A percentile compares a stretch with the other conserved stretches of the same genome.
Evolutionary conservation across 2,888 invertebrate genomes (phyloP).

Genomic region (Aphelenchoides bicaudatus): DNA sequence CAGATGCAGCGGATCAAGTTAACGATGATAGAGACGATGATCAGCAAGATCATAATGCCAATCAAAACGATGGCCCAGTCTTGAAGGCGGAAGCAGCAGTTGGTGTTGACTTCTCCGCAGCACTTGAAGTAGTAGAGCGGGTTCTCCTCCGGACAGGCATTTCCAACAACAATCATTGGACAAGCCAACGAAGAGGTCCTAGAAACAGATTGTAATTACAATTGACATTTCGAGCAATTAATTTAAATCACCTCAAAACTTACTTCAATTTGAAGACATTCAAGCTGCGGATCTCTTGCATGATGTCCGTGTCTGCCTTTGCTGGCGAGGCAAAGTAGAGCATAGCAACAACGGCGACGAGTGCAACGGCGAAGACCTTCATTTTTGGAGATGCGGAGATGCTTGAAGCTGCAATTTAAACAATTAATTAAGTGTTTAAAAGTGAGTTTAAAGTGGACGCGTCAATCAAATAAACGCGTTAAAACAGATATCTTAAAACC

Average conservation of each 20-base stretch:
- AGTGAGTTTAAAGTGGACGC: too few relatives aligned
- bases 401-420: too few relatives aligned
- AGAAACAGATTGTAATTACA: conserved; percentile 15
- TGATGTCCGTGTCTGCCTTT: conserved; percentile 3
- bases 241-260: background rate
- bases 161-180: conserved; percentile 48
- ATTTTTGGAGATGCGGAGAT: too few relatives aligned
- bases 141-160: conserved; percentile 38
- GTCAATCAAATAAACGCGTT: too few relatives aligned
- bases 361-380: too few relatives aligned
- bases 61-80: conserved; percentile 49
- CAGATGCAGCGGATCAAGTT: conserved; percentile 50
- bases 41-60: conserved; percentile 40
- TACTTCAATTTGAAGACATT: conserved; percentile 1
- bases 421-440: too few relatives aligned
- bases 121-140: conserved; percentile 51
- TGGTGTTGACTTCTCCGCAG: conserved; percentile 42
- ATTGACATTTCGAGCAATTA: background rate
- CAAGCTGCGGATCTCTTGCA: background rate
- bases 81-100: conserved; percentile 51
- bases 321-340: background rate
- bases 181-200: conserved; percentile 40
- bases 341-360: background rate
- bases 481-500: too few relatives aligned
- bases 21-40: conserved; percentile 45